Evolutionary conservation across 2,797 vertebrate species (phyloP).

Genomic region (Peromyscus aztecus): DNA sequence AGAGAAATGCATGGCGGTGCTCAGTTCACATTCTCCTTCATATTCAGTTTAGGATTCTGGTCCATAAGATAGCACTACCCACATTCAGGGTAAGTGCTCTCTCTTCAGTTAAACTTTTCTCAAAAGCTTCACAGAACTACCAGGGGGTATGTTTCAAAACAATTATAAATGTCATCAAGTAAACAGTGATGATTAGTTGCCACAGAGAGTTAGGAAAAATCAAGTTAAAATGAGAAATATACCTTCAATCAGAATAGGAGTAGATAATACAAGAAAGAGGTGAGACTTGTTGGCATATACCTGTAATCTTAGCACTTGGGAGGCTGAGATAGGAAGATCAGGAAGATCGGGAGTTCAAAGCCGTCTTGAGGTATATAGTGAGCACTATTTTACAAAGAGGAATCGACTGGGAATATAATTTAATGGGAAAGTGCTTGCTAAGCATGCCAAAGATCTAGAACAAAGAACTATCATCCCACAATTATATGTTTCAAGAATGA

Average conservation of each 20-base stretch:
- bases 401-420: background rate
- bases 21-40: background rate
- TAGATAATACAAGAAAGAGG: background rate
- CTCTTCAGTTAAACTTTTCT: background rate
- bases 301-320: background rate
- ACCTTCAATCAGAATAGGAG: background rate
- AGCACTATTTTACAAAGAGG: background rate
- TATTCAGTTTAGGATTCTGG: background rate
- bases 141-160: background rate
- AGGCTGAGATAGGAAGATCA: background rate
- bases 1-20: background rate
- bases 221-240: background rate
- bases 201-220: background rate
- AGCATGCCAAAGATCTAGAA: background rate
- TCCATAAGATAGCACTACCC: background rate
- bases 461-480: background rate
- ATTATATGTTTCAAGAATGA: background rate
- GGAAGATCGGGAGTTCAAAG: background rate
- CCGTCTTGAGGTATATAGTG: background rate
- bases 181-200: background rate
- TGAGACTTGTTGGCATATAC: background rate
- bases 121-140: background rate
- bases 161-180: background rate
- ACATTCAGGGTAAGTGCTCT: background rate
- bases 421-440: background rate